phyloP scores from a whole-genome alignment of 2,113 vertebrate species.

The Trachemys scripta region DNA sequence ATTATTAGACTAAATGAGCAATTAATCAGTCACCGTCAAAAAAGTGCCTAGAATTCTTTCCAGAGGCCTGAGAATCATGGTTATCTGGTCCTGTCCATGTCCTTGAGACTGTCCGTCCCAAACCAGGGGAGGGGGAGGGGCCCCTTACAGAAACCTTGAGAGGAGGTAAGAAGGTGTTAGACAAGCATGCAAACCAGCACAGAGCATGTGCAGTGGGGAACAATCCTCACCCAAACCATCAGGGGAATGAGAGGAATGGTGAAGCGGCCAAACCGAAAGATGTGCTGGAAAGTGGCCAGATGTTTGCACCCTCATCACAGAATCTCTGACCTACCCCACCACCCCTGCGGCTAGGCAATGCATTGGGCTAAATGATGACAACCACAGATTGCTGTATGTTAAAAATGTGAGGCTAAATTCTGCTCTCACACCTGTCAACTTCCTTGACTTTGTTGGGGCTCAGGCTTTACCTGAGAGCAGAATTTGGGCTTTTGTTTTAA shows the following conservation, averaged over 20 bases:
- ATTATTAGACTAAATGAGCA: constrained; percentile 58
- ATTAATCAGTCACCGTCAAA: constrained; percentile 33
- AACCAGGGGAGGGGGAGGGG: background rate
- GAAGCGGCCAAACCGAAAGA: background rate
- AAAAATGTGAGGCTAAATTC: background rate
- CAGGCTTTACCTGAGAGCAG: background rate
- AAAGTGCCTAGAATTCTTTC: constrained; percentile 58
- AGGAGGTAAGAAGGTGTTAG: background rate
- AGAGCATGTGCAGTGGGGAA: background rate
- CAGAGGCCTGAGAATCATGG: constrained; percentile 55
- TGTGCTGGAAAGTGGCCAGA: background rate
- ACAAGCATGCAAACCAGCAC: background rate
- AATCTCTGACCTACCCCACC: background rate
- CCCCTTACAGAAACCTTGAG: background rate
- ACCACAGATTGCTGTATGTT: background rate
- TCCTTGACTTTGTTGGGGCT: background rate
- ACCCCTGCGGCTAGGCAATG: background rate
- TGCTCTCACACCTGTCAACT: background rate
- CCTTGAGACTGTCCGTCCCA: background rate
- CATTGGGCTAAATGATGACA: background rate
- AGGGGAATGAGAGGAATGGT: background rate
- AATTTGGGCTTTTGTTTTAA: background rate
- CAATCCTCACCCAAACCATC: rapidly evolving
- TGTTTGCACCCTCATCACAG: background rate
- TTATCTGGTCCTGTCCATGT: constrained; percentile 20